Evolutionary conservation across 1,140 invertebrate species (phyloP).

Genomic region (Marisa cornuarietis): DNA sequence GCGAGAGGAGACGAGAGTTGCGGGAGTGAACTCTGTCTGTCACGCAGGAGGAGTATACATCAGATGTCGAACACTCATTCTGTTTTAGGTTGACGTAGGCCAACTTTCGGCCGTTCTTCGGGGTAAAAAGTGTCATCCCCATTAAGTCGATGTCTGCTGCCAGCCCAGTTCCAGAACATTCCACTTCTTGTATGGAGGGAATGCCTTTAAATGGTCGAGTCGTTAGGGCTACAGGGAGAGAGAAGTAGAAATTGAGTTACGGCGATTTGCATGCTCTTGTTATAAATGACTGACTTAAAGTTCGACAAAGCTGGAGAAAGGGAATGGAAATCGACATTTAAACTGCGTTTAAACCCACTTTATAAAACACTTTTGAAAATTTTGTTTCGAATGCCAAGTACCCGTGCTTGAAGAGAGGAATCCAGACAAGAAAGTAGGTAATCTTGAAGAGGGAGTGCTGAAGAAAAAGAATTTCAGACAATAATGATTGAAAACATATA

Average conservation of each 20-base stretch:
- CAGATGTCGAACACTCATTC: not conserved
- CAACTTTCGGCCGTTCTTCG: not conserved
- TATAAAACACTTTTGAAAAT: too few species aligned
- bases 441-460: too few species aligned
- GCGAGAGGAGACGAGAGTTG: not conserved
- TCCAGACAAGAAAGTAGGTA: too few species aligned
- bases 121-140: not conserved
- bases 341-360: too few species aligned
- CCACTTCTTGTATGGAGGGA: not conserved
- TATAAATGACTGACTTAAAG: too few species aligned
- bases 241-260: not conserved
- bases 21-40: not conserved
- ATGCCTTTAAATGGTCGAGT: not conserved
- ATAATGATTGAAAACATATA: too few species aligned
- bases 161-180: not conserved
- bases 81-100: constrained; percentile 4
- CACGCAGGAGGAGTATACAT: not conserved
- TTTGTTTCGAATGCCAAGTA: too few species aligned
- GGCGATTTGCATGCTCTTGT: too few species aligned
- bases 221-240: not conserved
- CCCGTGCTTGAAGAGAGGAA: too few species aligned
- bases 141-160: not conserved
- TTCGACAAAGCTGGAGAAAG: too few species aligned
- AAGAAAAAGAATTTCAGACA: too few species aligned
- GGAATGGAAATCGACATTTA: too few species aligned